Conservation (phyloP, 23 tunicate species). For the Trididemnum nubilum region DNA sequence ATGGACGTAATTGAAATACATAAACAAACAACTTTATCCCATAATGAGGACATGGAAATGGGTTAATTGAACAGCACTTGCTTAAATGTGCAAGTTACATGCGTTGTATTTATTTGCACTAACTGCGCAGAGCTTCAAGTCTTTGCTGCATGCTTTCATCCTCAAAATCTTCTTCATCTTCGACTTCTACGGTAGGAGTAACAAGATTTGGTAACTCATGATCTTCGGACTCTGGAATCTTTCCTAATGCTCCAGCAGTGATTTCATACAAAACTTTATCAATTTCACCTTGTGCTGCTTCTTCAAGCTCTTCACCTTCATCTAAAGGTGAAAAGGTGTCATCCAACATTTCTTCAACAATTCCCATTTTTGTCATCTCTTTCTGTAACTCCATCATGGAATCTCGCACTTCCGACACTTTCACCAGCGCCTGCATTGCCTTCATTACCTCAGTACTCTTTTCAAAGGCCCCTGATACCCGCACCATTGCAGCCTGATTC, state of each 20-base stretch:
- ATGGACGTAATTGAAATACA: too few relatives aligned
- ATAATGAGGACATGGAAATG: too few relatives aligned
- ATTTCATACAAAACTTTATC: slow-evolving; percentile 95
- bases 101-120: too few relatives aligned
- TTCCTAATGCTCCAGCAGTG: slow-evolving; percentile 81
- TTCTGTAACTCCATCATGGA: slow-evolving; percentile 89
- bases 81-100: too few relatives aligned
- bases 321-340: slow-evolving; percentile 82
- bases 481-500: slow-evolving; percentile 85
- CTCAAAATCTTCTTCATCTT: slow-evolving; percentile 57
- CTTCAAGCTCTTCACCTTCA: slow-evolving; percentile 79
- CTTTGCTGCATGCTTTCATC: slow-evolving; percentile 77
- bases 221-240: slow-evolving; percentile 68
- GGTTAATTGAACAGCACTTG: too few relatives aligned
- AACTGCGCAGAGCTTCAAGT: slow-evolving; percentile 61
- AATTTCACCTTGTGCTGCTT: slow-evolving; percentile 92
- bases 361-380: slow-evolving; percentile 99
- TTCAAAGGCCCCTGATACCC: slow-evolving; percentile 94
- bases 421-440: slow-evolving; percentile 71
- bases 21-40: too few relatives aligned
- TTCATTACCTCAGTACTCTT: slow-evolving; percentile 88
- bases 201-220: slow-evolving; percentile 62
- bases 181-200: slow-evolving; percentile 36
- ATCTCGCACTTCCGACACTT: slow-evolving; percentile 80
- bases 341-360: slow-evolving; percentile 96